Evolutionary conservation across 2,113 vertebrate species (phyloP).

Genomic region (Passer montanus): DNA sequence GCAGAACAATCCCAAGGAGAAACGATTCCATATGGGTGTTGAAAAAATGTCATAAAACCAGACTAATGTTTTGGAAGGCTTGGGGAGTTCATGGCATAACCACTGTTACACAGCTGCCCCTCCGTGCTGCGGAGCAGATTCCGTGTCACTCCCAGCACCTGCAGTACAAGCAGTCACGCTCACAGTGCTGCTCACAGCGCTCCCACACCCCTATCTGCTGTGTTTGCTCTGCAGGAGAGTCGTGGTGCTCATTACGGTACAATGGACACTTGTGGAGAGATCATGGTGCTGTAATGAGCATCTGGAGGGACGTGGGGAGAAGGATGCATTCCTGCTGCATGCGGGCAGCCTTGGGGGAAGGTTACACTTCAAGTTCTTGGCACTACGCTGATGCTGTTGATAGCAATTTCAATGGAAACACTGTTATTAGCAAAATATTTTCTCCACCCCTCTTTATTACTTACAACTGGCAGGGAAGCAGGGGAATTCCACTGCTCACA

Average conservation of each 20-base stretch:
- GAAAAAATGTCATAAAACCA: not conserved
- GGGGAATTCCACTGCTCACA: not conserved
- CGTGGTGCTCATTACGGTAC: not conserved
- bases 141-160: not conserved
- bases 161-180: not conserved
- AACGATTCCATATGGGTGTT: not conserved
- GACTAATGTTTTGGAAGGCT: not conserved
- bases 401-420: not conserved
- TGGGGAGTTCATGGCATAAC: not conserved
- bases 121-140: not conserved
- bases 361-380: not conserved
- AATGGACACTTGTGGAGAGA: not conserved
- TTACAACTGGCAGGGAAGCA: not conserved
- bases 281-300: not conserved
- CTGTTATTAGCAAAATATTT: not conserved
- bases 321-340: not conserved
- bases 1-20: not conserved
- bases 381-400: not conserved
- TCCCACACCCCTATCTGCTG: not conserved
- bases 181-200: not conserved
- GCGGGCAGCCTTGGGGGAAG: accelerated
- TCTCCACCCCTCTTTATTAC: not conserved
- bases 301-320: not conserved
- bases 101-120: not conserved
- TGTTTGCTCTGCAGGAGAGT: not conserved